phyloP scores from a whole-genome alignment of 2,888 invertebrate species.

The Eupithecia subfuscata region DNA sequence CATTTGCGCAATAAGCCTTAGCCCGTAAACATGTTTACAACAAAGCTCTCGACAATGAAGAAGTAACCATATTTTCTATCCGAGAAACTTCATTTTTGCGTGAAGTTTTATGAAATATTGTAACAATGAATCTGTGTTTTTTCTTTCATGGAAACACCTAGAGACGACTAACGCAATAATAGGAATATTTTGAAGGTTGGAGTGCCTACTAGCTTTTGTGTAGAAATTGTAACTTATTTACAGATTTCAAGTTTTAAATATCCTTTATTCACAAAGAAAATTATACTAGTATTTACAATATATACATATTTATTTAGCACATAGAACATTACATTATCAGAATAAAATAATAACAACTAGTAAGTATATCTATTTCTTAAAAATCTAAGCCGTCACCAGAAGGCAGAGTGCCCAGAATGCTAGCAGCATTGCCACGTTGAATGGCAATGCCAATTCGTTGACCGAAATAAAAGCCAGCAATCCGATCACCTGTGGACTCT shows the following conservation, averaged over 20 bases:
- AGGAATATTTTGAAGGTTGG: not conserved
- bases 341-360: no score
- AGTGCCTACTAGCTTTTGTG: not conserved
- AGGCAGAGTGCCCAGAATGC: no score
- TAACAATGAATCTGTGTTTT: conserved; percentile 37
- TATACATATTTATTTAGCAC: no score
- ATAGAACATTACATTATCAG: no score
- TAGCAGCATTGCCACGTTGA: no score
- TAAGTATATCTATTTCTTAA: no score
- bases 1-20: conserved; percentile 43
- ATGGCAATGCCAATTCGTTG: no score
- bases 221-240: not conserved
- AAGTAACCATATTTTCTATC: conserved; percentile 15
- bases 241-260: not conserved
- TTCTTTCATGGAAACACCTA: conserved; percentile 24
- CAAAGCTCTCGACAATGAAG: conserved; percentile 21
- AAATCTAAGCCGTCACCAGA: no score
- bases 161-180: not conserved
- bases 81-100: conserved; percentile 16
- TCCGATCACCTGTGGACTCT: no score
- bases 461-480: no score
- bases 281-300: no score
- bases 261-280: no score
- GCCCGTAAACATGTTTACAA: conserved; percentile 59
- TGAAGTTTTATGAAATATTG: conserved; percentile 4